Evolutionary conservation across 2,797 vertebrate species (phyloP).

Genomic region (Argyrosomus regius): DNA sequence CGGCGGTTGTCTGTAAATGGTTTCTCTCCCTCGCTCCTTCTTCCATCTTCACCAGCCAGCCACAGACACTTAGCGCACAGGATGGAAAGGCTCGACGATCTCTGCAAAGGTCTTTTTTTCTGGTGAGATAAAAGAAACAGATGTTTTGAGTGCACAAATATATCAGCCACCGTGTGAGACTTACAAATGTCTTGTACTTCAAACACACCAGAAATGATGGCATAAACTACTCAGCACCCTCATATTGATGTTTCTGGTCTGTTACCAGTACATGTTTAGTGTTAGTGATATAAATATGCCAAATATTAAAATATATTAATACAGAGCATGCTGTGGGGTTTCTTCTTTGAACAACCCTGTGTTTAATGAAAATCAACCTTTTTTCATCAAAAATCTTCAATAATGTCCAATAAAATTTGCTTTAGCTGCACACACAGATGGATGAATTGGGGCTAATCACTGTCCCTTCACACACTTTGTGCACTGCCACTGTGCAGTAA

Average conservation of each 20-base stretch:
- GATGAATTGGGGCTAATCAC: background rate
- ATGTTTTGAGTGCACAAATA: background rate
- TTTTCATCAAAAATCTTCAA: background rate
- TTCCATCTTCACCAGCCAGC: background rate
- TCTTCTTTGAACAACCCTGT: background rate
- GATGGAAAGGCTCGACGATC: conserved; percentile 89
- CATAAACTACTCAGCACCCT: background rate
- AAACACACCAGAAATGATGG: background rate
- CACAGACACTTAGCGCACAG: conserved; percentile 85
- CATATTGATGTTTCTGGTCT: background rate
- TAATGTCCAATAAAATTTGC: background rate
- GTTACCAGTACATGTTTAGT: background rate
- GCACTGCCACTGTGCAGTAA: background rate
- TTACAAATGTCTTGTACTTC: background rate
- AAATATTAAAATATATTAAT: background rate
- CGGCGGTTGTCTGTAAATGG: conserved; percentile 24
- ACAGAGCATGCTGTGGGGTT: background rate
- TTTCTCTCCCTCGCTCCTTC: conserved; percentile 12
- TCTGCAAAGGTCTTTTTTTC: conserved; percentile 89
- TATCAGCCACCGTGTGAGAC: background rate
- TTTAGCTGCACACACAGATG: background rate
- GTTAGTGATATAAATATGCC: background rate
- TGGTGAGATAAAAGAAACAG: conserved; percentile 66
- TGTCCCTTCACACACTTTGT: background rate
- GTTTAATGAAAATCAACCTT: background rate